A percentile compares a stretch with the other conserved stretches of the same genome.
These are phyloP conservation scores for Rhingia rostrata DNA, from an alignment of 2,888 invertebrate genomes.

Conservation along the genomic window DNA sequence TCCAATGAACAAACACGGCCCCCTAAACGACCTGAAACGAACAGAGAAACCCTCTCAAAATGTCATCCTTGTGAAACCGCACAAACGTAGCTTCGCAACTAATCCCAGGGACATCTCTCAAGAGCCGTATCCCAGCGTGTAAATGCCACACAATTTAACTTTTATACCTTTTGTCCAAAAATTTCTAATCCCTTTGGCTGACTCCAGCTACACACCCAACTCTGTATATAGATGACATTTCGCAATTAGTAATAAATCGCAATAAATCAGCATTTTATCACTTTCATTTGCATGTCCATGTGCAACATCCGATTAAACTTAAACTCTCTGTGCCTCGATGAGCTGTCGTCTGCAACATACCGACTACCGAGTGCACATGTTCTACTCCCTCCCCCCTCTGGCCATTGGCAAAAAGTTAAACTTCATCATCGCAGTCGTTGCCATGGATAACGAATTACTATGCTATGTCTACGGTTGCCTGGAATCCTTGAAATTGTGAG, in stretches of 20 bases:
- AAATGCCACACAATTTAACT: constrained; percentile 9
- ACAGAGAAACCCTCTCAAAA: background rate
- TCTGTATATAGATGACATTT: constrained; percentile 21
- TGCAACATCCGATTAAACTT: constrained; percentile 60
- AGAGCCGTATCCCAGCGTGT: background rate
- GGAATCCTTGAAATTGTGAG: constrained; percentile 48
- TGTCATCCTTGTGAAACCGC: background rate
- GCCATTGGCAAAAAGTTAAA: constrained; percentile 59
- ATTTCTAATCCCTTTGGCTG: constrained; percentile 6
- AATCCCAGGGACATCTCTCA: background rate
- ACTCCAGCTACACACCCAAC: background rate
- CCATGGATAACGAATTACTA: constrained; percentile 69
- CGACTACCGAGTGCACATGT: background rate
- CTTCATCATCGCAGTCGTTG: constrained; percentile 62
- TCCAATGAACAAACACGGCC: too few relatives aligned
- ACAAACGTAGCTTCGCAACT: background rate
- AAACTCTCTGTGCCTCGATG: constrained; percentile 43
- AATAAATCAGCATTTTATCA: constrained; percentile 72
- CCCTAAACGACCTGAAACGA: too few relatives aligned
- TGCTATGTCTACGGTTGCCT: constrained; percentile 35
- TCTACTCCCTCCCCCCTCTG: background rate
- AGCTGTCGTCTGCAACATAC: constrained; percentile 9
- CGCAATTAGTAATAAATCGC: constrained; percentile 61
- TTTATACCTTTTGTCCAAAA: constrained; percentile 14
- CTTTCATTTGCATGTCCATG: constrained; percentile 68